A percentile compares a stretch with the other conserved stretches of the same genome.
Conservation (phyloP, 2,888 invertebrate genomes). For the Nycteola revayana region DNA sequence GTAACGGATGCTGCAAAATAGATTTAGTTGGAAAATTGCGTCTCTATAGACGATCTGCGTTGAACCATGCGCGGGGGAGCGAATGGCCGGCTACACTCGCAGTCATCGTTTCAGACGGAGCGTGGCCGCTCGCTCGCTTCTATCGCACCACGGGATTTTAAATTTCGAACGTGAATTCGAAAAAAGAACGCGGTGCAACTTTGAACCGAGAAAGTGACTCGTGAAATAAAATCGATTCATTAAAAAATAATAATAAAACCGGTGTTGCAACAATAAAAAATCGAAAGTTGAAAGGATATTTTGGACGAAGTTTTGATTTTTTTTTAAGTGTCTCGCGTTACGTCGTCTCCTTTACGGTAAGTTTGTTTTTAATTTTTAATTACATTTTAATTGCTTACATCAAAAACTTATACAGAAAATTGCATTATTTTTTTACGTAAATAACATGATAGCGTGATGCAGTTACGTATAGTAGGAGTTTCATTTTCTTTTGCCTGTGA, state of each 20-base stretch:
- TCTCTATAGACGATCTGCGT: conserved; percentile 38
- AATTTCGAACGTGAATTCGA: conserved; percentile 37
- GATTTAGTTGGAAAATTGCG: conserved; percentile 16
- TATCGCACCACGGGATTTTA: conserved; percentile 24
- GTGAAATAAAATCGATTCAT: conserved; percentile 39
- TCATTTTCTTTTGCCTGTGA: conserved; percentile 40
- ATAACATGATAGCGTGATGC: conserved; percentile 39
- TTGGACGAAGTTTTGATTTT: conserved; percentile 36
- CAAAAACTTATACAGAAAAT: conserved; percentile 11
- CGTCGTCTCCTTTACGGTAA: conserved; percentile 64
- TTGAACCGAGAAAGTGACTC: conserved; percentile 54
- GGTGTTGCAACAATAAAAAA: conserved; percentile 50
- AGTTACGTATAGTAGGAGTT: conserved; percentile 34
- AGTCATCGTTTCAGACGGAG: conserved; percentile 66
- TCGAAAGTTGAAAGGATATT: conserved; percentile 52
- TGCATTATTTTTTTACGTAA: background rate
- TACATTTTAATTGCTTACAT: too few relatives aligned
- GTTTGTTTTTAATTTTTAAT: conserved; percentile 25
- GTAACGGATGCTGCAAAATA: conserved; percentile 26
- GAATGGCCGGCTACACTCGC: conserved; percentile 45
- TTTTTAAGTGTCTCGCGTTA: conserved; percentile 25
- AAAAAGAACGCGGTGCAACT: conserved; percentile 35
- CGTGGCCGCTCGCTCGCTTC: conserved; percentile 56
- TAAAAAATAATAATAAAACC: conserved; percentile 29
- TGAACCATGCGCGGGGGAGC: conserved; percentile 66